phyloP scores from a whole-genome alignment of 2,888 invertebrate species.

The Hecatera dysodea region DNA sequence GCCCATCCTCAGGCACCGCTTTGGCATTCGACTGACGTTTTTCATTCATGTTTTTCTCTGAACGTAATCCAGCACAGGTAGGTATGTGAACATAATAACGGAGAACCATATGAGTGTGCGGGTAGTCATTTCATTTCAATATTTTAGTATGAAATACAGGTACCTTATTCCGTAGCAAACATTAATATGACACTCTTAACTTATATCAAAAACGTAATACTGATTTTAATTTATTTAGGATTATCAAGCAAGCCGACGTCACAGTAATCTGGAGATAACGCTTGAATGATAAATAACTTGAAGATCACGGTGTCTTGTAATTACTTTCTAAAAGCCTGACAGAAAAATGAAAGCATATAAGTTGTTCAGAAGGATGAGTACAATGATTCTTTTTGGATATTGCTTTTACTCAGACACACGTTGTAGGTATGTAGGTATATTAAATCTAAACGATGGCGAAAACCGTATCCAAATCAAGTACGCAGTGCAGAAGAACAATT shows the following conservation, averaged over 20 bases:
- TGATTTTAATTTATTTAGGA: constrained; percentile 39
- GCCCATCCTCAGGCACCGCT: no score
- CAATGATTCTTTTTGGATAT: no score
- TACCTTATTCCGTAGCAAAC: constrained; percentile 22
- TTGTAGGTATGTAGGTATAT: no score
- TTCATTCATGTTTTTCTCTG: background rate
- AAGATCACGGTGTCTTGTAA: background rate
- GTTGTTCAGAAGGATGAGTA: no score
- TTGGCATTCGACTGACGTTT: no score
- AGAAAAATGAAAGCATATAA: no score
- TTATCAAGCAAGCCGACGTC: constrained; percentile 19
- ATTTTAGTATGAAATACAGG: constrained; percentile 1
- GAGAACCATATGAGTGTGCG: background rate
- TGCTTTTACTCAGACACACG: no score
- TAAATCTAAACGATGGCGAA: no score
- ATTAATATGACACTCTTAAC: constrained; percentile 32
- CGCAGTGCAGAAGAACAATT: no score
- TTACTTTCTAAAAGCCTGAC: no score
- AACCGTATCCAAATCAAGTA: no score
- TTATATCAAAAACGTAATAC: constrained; percentile 16
- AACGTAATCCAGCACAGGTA: constrained; percentile 1
- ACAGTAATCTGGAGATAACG: background rate
- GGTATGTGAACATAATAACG: constrained; percentile 9
- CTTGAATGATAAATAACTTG: background rate
- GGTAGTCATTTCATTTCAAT: constrained; percentile 15